These are phyloP conservation scores for Aradophagus sp. DNA, from an alignment of 1,140 invertebrate genomes.

Conservation along the genomic window DNA sequence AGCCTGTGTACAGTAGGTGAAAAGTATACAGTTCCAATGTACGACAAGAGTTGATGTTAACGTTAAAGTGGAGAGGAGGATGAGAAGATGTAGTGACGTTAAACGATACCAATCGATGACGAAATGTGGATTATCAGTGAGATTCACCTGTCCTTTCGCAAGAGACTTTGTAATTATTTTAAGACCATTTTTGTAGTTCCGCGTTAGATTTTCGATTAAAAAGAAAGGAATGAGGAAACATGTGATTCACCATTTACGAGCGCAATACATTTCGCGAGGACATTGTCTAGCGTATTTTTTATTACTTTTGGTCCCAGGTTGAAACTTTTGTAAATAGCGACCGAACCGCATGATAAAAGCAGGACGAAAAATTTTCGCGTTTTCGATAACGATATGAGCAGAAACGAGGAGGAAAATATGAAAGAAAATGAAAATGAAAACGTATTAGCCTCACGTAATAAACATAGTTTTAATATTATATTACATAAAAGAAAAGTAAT, in stretches of 20 bases:
- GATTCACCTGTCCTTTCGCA: slow-evolving; percentile 31
- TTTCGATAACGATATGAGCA: not conserved
- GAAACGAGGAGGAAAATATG: no score
- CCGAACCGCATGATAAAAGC: no score
- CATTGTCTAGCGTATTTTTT: slow-evolving; percentile 15
- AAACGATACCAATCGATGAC: slow-evolving; percentile 13
- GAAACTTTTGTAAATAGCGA: slow-evolving; percentile 12
- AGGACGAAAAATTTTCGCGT: not conserved
- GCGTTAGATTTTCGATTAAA: slow-evolving; percentile 30
- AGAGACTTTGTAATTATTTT: slow-evolving; percentile 41
- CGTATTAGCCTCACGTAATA: slow-evolving; percentile 36
- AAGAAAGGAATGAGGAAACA: slow-evolving; percentile 9
- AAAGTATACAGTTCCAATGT: slow-evolving; percentile 46
- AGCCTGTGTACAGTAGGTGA: slow-evolving; percentile 50
- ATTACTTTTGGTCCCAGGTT: slow-evolving; percentile 14
- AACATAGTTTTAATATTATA: slow-evolving; percentile 48
- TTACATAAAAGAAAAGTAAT: slow-evolving; percentile 18
- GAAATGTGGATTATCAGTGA: slow-evolving; percentile 19
- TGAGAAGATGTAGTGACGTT: no score
- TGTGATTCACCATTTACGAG: slow-evolving; percentile 32
- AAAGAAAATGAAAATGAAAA: slow-evolving; percentile 3
- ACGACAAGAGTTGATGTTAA: no score
- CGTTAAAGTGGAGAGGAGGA: no score
- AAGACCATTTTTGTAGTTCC: slow-evolving; percentile 29
- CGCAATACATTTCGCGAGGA: slow-evolving; percentile 16